A percentile compares a stretch with the other conserved stretches of the same genome.
Conservation (phyloP, 2,113 vertebrate species). For the Morphnarchus princeps region DNA sequence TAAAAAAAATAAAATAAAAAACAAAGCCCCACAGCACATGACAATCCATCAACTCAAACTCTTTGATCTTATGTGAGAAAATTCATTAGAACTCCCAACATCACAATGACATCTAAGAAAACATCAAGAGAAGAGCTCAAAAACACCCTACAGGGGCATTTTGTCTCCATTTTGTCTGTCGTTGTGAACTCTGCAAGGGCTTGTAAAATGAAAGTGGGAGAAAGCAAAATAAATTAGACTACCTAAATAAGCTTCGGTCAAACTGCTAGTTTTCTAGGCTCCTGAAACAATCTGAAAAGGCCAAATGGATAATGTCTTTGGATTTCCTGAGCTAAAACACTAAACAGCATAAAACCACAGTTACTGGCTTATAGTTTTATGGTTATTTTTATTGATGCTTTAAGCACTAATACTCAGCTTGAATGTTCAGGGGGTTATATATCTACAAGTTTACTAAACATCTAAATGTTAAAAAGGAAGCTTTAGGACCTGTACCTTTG, state of each 20-base stretch:
- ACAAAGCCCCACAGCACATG: background rate
- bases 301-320: background rate
- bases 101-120: background rate
- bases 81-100: constrained; percentile 29
- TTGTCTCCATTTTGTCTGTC: background rate
- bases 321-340: background rate
- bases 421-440: background rate
- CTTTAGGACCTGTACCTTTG: background rate
- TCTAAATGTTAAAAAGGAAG: background rate
- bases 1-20: background rate
- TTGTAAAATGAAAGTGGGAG: background rate
- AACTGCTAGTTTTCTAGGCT: background rate
- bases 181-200: background rate
- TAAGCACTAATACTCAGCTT: background rate
- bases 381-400: background rate
- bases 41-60: background rate
- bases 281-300: background rate
- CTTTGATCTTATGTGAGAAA: constrained; percentile 49
- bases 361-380: background rate
- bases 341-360: background rate
- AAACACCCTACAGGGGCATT: background rate
- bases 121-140: constrained; percentile 14
- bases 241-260: background rate
- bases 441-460: background rate
- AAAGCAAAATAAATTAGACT: background rate